Evolutionary conservation across 2,113 vertebrate genomes (phyloP), one percentile per base, ranked within the genome.

Genomic region (Neotoma lepida): DNA sequence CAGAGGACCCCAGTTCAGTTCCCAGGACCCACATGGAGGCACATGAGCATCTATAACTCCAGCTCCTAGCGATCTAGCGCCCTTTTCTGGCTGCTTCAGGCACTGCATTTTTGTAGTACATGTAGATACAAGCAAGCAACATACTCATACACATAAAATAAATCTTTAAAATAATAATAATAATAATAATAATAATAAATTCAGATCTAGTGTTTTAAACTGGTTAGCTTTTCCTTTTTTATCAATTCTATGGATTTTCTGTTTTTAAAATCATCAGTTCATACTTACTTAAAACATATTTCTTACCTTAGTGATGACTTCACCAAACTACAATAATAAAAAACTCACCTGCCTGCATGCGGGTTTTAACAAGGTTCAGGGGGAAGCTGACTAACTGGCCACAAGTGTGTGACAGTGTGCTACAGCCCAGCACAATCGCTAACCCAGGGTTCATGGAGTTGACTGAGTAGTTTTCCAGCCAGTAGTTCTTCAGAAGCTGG

Each of bases 361-460:
- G 98, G 66, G 99, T 99, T 96, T 99, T 98, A 90, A 99, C 86
- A 3, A 99, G 98, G 70, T 98, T 98, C 1, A 99, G 98, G 22
- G 99, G 99, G 94, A 99, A 99, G 94, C 99, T 99, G 95, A 98
- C 98, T 76, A 99, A 94, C 97, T 99, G 99, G 41, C 99, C 99
- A 56, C 99, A 99, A 0, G 98, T 99, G 93, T 99, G 99, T 20
- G 99, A 99, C 80, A 98, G 49, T 0, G 99, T 99, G 63, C 99
- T 99, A 64, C 99, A 99, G 51, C 98, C 98, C 97, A 99, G 58
- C 96, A 99, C 78, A 2, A 99, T 98, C 91, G 99, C 76, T 54
- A 99, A 96, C 9, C 99, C 99, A 0, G 99, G 99, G 95, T 99
- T 99, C 13, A 99, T 98, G 0, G 99, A 98, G 93, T 98, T 98